Evolutionary conservation across 2,113 vertebrate species (phyloP), one percentile per base, ranked within the genome.

Genomic region (Eptesicus fuscus): DNA sequence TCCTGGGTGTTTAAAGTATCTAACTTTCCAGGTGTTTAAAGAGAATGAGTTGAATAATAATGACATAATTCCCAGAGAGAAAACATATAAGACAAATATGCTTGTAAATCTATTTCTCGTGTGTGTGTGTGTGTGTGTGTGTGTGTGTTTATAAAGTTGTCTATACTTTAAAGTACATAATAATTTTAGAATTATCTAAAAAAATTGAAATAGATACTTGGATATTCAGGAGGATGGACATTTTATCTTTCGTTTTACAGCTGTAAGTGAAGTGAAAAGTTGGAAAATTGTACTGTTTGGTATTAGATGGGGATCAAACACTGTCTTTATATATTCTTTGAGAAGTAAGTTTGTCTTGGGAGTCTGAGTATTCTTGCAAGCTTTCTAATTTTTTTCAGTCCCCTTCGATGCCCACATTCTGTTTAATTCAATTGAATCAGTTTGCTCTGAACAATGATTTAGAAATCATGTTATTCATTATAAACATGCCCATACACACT

Each of bases 21-120:
- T 92, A 53, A 88, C 11, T 42, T 88, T 80, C 42, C 42, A 89
- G 74, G 92, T 95, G 83, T 76, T 95, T 80, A 83, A 87, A 40
- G 44, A 96, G 32, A 67, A 51, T 67, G 37, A 94, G 70, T 89
- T 82, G 67, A 91, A 90, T 93, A 61, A 53, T 78, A 94, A 93
- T 91, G 78, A 12, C 13, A 67, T 90, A 86, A 61, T 70, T 23
- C 83, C 51, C 56, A 87, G 47, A 93, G 73, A 80, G 76, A 95
- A 85, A 95, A 84, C 37, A 53, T 35, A 7, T 47, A 63, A 88
- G 67, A 78, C 14, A 85, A 63, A 42, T 83, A 71, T 37, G 0
- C 44, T 4, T 90, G 11, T 86, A 74, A 42, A 23, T 84, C 44
- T 95, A 18, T 83, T 74, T 83, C 20, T 67, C 9, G 14, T 51